These are phyloP conservation scores for Rhamnusium bicolor DNA, from an alignment of 2,888 invertebrate genomes.

Conservation along the genomic window DNA sequence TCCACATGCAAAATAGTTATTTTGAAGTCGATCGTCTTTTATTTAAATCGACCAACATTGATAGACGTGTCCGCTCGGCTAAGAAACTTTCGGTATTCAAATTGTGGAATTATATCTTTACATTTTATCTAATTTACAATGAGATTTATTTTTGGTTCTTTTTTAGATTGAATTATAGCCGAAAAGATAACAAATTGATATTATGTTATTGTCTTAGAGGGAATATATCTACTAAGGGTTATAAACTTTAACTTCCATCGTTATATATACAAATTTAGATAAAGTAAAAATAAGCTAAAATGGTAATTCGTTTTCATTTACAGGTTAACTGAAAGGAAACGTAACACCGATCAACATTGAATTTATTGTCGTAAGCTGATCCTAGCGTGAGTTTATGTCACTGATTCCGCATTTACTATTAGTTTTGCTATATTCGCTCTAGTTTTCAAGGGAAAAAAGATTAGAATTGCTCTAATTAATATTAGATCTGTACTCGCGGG, in stretches of 20 bases:
- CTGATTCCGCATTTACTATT: too few species aligned
- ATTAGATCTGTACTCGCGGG: too few species aligned
- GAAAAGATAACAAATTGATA: constrained; percentile 69
- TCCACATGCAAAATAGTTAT: constrained; percentile 63
- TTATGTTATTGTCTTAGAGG: constrained; percentile 61
- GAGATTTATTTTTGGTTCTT: constrained; percentile 63
- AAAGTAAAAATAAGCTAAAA: too few species aligned
- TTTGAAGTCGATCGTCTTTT: constrained; percentile 63
- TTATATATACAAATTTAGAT: too few species aligned
- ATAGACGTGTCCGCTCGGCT: constrained; percentile 66
- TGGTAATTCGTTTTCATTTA: too few species aligned
- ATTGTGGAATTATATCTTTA: constrained; percentile 63
- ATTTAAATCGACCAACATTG: constrained; percentile 65
- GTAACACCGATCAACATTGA: too few species aligned
- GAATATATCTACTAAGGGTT: constrained; percentile 48
- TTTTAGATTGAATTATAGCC: constrained; percentile 67
- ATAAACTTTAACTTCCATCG: not conserved
- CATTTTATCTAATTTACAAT: constrained; percentile 66
- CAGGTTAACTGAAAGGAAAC: too few species aligned
- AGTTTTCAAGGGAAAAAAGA: too few species aligned
- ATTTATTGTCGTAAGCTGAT: too few species aligned
- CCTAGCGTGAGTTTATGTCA: too few species aligned
- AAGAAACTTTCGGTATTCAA: constrained; percentile 64
- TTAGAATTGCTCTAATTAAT: too few species aligned
- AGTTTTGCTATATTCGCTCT: too few species aligned